Conservation (phyloP, 2,888 invertebrate genomes). For the Limnephilus marmoratus region DNA sequence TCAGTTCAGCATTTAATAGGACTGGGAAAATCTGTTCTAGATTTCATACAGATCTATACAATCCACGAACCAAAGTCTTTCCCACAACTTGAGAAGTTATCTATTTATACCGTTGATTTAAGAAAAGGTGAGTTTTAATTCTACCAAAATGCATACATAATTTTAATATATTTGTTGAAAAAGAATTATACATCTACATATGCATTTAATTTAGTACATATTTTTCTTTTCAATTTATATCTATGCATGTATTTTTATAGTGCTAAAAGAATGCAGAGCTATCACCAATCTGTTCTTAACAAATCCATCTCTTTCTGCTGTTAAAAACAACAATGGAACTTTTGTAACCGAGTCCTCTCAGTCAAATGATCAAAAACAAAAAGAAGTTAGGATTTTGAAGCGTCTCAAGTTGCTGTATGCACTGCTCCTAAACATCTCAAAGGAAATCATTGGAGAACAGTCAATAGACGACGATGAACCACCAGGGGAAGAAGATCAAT, state of each 20-base stretch:
- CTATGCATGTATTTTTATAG: conserved; percentile 44
- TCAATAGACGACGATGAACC: conserved; percentile 20
- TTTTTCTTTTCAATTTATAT: neutral
- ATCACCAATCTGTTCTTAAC: conserved; percentile 58
- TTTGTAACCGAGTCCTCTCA: neutral
- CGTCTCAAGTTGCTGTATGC: conserved; percentile 60
- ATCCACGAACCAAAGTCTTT: conserved; percentile 59
- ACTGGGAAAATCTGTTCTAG: conserved; percentile 60
- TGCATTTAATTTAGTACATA: neutral
- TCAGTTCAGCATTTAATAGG: conserved; percentile 59
- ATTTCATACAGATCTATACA: conserved; percentile 60
- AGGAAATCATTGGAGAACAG: conserved; percentile 55
- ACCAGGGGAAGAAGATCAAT: conserved; percentile 12
- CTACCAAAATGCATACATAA: neutral
- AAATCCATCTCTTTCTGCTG: conserved; percentile 26
- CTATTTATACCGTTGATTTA: conserved; percentile 43
- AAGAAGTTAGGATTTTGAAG: conserved; percentile 58
- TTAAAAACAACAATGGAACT: neutral
- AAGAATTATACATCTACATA: no score
- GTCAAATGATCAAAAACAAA: conserved; percentile 46
- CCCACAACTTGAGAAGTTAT: conserved; percentile 54
- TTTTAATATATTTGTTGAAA: neutral
- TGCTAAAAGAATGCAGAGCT: conserved; percentile 60
- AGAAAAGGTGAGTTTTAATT: conserved; percentile 57
- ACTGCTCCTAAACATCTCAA: conserved; percentile 58